Conservation (phyloP, 2,888 invertebrate genomes). For the Timandra comae region DNA sequence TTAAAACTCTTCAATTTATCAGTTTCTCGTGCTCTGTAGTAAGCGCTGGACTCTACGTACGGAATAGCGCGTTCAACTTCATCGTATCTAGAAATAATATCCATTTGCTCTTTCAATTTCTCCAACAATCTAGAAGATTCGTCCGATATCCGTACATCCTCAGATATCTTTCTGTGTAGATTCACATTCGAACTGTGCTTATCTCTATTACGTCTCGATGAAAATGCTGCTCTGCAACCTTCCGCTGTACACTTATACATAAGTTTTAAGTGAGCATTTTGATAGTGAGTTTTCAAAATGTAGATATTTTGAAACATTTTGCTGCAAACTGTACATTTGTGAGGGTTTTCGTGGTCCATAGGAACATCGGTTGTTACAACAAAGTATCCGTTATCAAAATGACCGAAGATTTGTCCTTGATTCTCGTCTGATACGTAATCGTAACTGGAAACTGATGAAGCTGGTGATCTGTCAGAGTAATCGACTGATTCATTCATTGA, state of each 20-base stretch:
- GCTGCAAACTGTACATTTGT: constrained; percentile 93
- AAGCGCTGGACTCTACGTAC: constrained; percentile 72
- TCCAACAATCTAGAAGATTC: constrained; percentile 68
- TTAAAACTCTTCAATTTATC: constrained; percentile 53
- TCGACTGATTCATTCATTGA: constrained; percentile 57
- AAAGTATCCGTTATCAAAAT: constrained; percentile 85
- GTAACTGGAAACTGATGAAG: constrained; percentile 78
- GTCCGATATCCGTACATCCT: constrained; percentile 62
- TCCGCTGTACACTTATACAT: constrained; percentile 97
- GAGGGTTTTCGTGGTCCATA: constrained; percentile 93
- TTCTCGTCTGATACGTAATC: constrained; percentile 78
- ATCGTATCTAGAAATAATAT: constrained; percentile 86
- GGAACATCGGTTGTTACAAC: constrained; percentile 88
- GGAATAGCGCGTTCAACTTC: constrained; percentile 81
- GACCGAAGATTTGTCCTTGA: constrained; percentile 81
- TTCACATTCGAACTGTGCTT: constrained; percentile 94
- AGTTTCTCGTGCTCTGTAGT: constrained; percentile 55
- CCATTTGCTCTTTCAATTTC: constrained; percentile 83
- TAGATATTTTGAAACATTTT: constrained; percentile 96
- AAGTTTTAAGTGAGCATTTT: constrained; percentile 95
- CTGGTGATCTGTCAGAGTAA: constrained; percentile 71
- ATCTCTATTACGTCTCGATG: constrained; percentile 94
- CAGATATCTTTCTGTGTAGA: constrained; percentile 91
- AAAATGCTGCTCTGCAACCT: constrained; percentile 96
- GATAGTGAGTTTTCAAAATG: constrained; percentile 95